Base-by-base conservation (phyloP, 2,113 vertebrate genomes). In the Oplegnathus fasciatus region DNA sequence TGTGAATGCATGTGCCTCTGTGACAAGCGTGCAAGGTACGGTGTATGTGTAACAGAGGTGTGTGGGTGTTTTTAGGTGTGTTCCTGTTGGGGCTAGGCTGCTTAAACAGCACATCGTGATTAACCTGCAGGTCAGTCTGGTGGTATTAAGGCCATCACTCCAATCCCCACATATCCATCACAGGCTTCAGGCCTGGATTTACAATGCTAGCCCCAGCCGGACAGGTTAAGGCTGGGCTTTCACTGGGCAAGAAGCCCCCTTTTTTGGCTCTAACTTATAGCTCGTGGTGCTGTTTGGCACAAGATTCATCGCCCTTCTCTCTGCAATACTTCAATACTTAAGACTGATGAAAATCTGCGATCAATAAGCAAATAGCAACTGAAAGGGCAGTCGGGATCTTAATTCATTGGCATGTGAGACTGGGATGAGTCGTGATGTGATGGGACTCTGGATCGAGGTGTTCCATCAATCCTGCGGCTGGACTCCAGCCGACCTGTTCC, bases 261-360 rank as follows among this genome's bases (percentile, higher is more conserved):
- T 62, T 86, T 81, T 74, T 57, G 74, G 79, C 78, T 80, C 24
- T 94, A 92, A 95, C 82, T 91, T 91, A 94, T 86, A 48, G 79
- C 78, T 40, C 9, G 26, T 74, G 77, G 77, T 82, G 75, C 80
- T 88, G 68, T 92, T 91, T 86, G 87, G 71, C 30, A 40, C 20
- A 78, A 88, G 89, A 96, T 94, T 94, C 87, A 95, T 86, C 68
- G 50, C 50, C 28, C n/a, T 55, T 65, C 70, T 84, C 80, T 40
- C 84, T 46, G 86, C 85, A 72, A 93, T 89, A 85, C 87, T 82
- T 94, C 89, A 92, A 71, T 86, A 81, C 75, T 79, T 74, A 86
- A 73, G 85, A 91, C 67, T 93, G 94, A 96, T 95, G 92, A 93
- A 94, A 93, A 94, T 91, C 89, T 90, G 18, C 10, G 86, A 95